These are phyloP conservation scores for Hemibagrus guttatus DNA, from an alignment of 2,797 vertebrate species.

Conservation along the genomic window DNA sequence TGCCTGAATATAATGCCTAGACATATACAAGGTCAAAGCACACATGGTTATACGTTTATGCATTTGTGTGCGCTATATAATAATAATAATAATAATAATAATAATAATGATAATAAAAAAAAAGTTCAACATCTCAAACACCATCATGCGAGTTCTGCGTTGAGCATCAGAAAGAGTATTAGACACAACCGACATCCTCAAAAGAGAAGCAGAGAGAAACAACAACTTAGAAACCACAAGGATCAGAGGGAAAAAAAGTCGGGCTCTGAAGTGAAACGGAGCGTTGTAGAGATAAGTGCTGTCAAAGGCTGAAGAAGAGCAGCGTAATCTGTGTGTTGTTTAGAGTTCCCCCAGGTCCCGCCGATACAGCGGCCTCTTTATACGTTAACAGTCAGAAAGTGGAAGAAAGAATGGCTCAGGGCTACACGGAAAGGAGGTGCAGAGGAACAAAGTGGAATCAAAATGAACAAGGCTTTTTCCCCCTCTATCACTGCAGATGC, in stretches of 20 bases:
- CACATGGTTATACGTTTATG: too few species aligned
- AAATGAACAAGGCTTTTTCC: not conserved
- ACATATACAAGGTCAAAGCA: too few species aligned
- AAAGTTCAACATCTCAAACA: too few species aligned
- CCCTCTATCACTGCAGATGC: not conserved
- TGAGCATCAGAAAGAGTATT: not conserved
- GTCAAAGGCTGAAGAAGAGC: slow-evolving; percentile 24
- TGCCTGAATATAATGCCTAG: too few species aligned
- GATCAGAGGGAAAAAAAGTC: slow-evolving; percentile 3
- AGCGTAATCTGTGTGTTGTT: slow-evolving; percentile 72
- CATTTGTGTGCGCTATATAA: too few species aligned
- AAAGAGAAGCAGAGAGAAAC: not conserved
- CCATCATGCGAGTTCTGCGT: too few species aligned
- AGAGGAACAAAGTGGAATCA: slow-evolving; percentile 23
- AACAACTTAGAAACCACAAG: not conserved
- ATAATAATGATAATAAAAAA: too few species aligned
- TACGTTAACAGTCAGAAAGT: slow-evolving; percentile 68
- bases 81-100: too few species aligned
- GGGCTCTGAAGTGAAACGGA: not conserved
- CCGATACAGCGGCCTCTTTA: slow-evolving; percentile 71
- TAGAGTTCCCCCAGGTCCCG: slow-evolving; percentile 66
- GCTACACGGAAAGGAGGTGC: slow-evolving; percentile 53
- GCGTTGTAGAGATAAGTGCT: slow-evolving; percentile 24
- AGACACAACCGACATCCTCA: not conserved
- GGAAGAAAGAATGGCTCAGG: slow-evolving; percentile 14